phyloP scores from a whole-genome alignment of 2,888 invertebrate species.

The Ennomos fuscantarius region DNA sequence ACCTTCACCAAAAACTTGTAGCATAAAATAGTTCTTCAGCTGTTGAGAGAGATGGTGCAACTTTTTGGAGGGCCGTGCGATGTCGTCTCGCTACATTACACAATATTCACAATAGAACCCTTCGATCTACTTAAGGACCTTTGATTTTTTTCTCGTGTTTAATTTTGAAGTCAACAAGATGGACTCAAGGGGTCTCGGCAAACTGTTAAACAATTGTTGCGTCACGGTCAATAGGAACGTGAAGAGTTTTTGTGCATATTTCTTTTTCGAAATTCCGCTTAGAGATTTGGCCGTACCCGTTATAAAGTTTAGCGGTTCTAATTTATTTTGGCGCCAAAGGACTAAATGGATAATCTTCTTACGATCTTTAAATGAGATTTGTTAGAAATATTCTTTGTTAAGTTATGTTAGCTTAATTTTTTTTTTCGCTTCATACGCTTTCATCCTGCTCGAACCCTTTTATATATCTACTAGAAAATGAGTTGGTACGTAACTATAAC shows the following conservation, averaged over 20 bases:
- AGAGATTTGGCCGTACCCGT: slow-evolving; percentile 52
- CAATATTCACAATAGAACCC: slow-evolving; percentile 80
- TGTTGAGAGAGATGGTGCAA: slow-evolving; percentile 38
- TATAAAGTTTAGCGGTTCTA: slow-evolving; percentile 59
- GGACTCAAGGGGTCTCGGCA: slow-evolving; percentile 75
- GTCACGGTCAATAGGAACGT: slow-evolving; percentile 81
- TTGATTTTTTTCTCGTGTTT: slow-evolving; percentile 69
- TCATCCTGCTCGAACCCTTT: not conserved
- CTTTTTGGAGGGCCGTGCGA: slow-evolving; percentile 61
- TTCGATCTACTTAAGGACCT: slow-evolving; percentile 76
- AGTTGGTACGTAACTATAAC: no score
- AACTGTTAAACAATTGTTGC: slow-evolving; percentile 83
- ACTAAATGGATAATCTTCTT: slow-evolving; percentile 55
- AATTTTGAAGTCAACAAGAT: slow-evolving; percentile 79
- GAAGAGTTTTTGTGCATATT: slow-evolving; percentile 64
- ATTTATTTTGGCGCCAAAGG: slow-evolving; percentile 56
- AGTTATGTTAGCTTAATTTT: not conserved
- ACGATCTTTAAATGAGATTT: slow-evolving; percentile 30
- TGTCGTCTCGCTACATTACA: slow-evolving; percentile 81
- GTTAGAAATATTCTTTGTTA: slow-evolving; percentile 4
- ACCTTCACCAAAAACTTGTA: slow-evolving; percentile 41
- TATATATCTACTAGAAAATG: no score
- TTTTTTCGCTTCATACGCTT: not conserved
- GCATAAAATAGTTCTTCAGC: not conserved
- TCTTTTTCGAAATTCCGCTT: slow-evolving; percentile 52